Conservation (phyloP, 2,888 invertebrate species). For the Spodoptera picta region DNA sequence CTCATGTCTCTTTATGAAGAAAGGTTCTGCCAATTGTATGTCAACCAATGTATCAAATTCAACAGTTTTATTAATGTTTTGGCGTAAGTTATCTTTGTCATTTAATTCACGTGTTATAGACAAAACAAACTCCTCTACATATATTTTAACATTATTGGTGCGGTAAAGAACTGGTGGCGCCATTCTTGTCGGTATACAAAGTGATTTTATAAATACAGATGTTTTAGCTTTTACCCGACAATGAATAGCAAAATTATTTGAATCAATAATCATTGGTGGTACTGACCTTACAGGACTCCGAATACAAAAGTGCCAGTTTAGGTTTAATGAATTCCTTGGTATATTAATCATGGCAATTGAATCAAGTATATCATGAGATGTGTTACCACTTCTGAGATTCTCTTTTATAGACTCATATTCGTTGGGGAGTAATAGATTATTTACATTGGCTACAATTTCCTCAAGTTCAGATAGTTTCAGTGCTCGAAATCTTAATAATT, state of each 20-base stretch:
- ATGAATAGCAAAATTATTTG: slow-evolving; percentile 71
- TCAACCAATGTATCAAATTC: slow-evolving; percentile 82
- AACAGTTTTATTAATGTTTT: slow-evolving; percentile 76
- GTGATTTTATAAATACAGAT: slow-evolving; percentile 81
- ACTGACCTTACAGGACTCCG: slow-evolving; percentile 78
- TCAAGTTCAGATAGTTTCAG: slow-evolving; percentile 76
- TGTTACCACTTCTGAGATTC: slow-evolving; percentile 55
- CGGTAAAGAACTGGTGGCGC: slow-evolving; percentile 76
- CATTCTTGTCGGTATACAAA: slow-evolving; percentile 82
- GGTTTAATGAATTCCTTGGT: slow-evolving; percentile 72
- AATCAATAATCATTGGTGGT: slow-evolving; percentile 78
- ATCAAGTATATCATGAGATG: slow-evolving; percentile 48
- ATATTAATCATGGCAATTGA: slow-evolving; percentile 49
- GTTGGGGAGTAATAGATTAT: slow-evolving; percentile 74
- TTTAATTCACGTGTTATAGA: slow-evolving; percentile 75
- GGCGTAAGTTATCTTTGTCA: slow-evolving; percentile 73
- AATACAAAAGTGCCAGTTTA: slow-evolving; percentile 80
- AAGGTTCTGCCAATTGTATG: slow-evolving; percentile 79
- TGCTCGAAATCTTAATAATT: slow-evolving; percentile 81
- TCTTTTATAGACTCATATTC: slow-evolving; percentile 69
- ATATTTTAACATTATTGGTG: slow-evolving; percentile 71
- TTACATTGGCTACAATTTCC: slow-evolving; percentile 69
- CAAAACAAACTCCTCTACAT: slow-evolving; percentile 80
- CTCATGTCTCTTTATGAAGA: slow-evolving; percentile 79
- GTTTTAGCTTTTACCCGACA: slow-evolving; percentile 79